These are phyloP conservation scores for Toxotes lorentzi DNA, from an alignment of 2,797 vertebrate genomes.

Conservation along the genomic window DNA sequence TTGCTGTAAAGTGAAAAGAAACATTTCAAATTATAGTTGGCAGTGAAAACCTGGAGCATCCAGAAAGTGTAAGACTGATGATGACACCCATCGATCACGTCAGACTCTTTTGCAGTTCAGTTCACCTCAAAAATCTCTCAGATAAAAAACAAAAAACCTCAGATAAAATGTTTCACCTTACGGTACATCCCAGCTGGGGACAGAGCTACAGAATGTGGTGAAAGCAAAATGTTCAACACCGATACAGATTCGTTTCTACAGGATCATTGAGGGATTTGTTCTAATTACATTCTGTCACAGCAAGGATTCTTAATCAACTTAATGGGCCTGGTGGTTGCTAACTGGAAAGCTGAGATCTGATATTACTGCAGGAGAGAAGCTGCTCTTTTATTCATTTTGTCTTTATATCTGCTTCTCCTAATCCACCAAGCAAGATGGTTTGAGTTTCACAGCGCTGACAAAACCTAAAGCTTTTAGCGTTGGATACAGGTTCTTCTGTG, in stretches of 20 bases:
- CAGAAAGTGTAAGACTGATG: neutral
- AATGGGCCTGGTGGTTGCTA: constrained; percentile 58
- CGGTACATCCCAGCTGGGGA: constrained; percentile 4
- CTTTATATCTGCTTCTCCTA: constrained; percentile 28
- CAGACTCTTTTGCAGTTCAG: neutral
- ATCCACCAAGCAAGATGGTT: constrained; percentile 32
- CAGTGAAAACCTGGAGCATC: neutral
- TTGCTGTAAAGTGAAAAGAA: neutral
- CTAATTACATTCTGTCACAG: constrained; percentile 70
- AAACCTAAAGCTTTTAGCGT: constrained; percentile 59
- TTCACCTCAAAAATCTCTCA: neutral
- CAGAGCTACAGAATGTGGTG: constrained; percentile 3
- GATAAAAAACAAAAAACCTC: neutral
- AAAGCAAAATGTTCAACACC: constrained; percentile 41
- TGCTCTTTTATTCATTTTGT: constrained; percentile 17
- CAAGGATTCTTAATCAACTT: constrained; percentile 66
- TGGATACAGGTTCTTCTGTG: constrained; percentile 42
- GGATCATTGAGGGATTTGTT: constrained; percentile 67
- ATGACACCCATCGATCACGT: neutral
- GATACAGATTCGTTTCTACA: constrained; percentile 43
- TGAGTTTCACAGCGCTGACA: constrained; percentile 41
- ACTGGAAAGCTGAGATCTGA: constrained; percentile 45
- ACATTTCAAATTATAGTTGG: neutral
- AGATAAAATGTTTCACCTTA: constrained; percentile 28
- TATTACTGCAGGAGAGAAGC: constrained; percentile 34